A percentile compares a stretch with the other conserved stretches of the same genome.
Conservation (phyloP, 2,113 vertebrate species). For the Climacteris rufus region DNA sequence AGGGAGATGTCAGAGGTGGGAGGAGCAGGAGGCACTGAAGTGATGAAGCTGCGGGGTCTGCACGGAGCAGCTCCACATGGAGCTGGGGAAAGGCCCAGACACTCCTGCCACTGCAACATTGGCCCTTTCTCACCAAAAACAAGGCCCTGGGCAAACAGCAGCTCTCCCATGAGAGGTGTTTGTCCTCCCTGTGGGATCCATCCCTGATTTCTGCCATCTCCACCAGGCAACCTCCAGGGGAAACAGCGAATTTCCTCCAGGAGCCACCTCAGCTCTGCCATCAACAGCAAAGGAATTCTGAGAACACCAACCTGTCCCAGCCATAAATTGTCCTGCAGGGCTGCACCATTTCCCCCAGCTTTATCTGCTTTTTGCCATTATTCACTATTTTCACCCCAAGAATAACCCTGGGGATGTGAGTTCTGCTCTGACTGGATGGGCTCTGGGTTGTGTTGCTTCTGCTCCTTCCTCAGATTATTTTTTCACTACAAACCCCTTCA, state of each 20-base stretch:
- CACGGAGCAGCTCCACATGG: too few relatives aligned
- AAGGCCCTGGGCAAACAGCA: background rate
- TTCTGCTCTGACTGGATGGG: background rate
- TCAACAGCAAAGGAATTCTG: background rate
- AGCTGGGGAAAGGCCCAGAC: too few relatives aligned
- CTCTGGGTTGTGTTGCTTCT: background rate
- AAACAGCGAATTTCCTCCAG: background rate
- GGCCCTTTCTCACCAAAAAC: background rate
- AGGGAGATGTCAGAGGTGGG: background rate
- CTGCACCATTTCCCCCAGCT: background rate
- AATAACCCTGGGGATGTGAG: fast-evolving
- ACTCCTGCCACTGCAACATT: fast-evolving
- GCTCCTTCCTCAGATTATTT: background rate
- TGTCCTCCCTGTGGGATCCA: fast-evolving
- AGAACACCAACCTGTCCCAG: background rate
- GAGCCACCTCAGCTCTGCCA: background rate
- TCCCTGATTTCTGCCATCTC: background rate
- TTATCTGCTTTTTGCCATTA: background rate
- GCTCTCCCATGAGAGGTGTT: background rate
- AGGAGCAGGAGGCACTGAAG: background rate
- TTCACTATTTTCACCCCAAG: background rate
- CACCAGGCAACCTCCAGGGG: background rate
- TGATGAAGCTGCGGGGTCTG: too few relatives aligned
- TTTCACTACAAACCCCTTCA: fast-evolving
- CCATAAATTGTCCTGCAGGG: background rate